These are phyloP conservation scores for Puffinus mauretanicus DNA, from an alignment of 2,113 vertebrate genomes.

Conservation along the genomic window DNA sequence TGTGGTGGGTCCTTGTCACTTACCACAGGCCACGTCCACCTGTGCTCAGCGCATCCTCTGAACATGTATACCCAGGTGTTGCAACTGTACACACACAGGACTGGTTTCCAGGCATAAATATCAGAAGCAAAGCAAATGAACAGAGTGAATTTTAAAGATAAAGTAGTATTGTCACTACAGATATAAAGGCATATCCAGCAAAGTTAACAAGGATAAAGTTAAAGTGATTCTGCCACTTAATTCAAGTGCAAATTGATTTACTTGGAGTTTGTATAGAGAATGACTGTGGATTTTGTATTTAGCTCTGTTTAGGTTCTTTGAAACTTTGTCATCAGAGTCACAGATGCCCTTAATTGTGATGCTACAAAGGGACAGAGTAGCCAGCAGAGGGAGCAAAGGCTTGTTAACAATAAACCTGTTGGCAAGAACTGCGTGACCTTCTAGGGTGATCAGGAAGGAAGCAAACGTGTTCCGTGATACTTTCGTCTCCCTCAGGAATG, in stretches of 20 bases:
- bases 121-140: neutral
- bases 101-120: neutral
- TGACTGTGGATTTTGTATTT: neutral
- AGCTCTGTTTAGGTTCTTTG: neutral
- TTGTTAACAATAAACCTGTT: neutral
- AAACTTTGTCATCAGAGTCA: neutral
- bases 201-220: neutral
- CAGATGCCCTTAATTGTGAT: neutral
- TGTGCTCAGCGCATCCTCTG: neutral
- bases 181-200: neutral
- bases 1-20: neutral
- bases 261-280: neutral
- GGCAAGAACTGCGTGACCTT: neutral
- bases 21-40: neutral
- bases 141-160: neutral
- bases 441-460: neutral
- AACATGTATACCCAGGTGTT: neutral
- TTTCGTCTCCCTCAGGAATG: neutral
- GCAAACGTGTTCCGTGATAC: neutral
- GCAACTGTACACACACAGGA: neutral
- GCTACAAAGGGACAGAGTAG: neutral
- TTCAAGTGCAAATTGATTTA: neutral
- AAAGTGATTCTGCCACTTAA: neutral
- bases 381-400: constrained; percentile 53
- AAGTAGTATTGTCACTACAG: neutral